These are phyloP conservation scores for Buathra laborator DNA, from an alignment of 2,888 invertebrate species.

Conservation along the genomic window DNA sequence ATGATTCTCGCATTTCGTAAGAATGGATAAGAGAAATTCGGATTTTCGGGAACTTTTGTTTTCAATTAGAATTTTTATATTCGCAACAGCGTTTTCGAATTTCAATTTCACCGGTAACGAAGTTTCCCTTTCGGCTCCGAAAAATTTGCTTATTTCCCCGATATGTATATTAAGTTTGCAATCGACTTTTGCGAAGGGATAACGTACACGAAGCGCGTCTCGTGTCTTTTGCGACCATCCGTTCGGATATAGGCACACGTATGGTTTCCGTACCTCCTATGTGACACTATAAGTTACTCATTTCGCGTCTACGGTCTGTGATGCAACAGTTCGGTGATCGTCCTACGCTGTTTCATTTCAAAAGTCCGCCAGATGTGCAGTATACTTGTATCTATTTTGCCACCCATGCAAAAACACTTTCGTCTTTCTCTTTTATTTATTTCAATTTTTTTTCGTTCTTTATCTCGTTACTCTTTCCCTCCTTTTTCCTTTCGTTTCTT, in stretches of 20 bases:
- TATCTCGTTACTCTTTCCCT: neutral
- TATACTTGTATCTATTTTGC: conserved; percentile 30
- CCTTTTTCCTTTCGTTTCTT: neutral
- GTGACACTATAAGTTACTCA: conserved; percentile 37
- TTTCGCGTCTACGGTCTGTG: conserved; percentile 52
- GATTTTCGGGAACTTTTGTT: too few relatives aligned
- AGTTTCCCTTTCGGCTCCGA: too few relatives aligned
- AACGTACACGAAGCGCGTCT: conserved; percentile 16
- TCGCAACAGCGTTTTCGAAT: too few relatives aligned
- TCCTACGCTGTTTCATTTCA: conserved; percentile 70
- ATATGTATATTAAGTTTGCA: neutral
- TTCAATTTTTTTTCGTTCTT: neutral
- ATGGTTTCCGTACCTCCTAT: conserved; percentile 56
- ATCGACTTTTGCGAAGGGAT: conserved; percentile 8
- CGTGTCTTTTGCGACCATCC: neutral
- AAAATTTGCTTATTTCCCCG: neutral
- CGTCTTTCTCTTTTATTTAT: conserved; percentile 4
- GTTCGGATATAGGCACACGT: conserved; percentile 29
- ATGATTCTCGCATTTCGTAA: too few relatives aligned
- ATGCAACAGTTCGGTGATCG: conserved; percentile 72
- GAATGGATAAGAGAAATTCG: too few relatives aligned
- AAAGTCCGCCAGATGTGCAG: conserved; percentile 70
- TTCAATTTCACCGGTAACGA: too few relatives aligned
- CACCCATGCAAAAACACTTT: conserved; percentile 42
- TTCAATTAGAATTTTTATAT: too few relatives aligned